phyloP scores from a whole-genome alignment of 2,797 vertebrate genomes.

The Thalassophryne amazonica region DNA sequence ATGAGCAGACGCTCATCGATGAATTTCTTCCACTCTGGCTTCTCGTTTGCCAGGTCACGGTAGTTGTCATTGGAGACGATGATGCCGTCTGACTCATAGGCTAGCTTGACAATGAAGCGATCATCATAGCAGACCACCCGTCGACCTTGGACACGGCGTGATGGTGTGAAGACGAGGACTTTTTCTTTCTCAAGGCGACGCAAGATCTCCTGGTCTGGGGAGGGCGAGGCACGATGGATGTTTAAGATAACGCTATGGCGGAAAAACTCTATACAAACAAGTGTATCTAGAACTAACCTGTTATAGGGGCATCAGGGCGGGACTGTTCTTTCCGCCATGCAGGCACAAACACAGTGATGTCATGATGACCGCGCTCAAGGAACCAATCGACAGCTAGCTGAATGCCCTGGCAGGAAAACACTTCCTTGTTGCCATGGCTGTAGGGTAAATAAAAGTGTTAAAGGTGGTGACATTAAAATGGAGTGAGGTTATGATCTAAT shows the following conservation, averaged over 20 bases:
- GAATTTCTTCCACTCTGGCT: slow-evolving; percentile 95
- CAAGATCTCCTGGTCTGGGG: slow-evolving; percentile 88
- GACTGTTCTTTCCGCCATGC: slow-evolving; percentile 96
- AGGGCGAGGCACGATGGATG: background rate
- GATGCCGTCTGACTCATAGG: slow-evolving; percentile 90
- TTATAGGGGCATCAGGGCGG: slow-evolving; percentile 90
- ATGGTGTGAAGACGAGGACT: slow-evolving; percentile 90
- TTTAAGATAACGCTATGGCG: background rate
- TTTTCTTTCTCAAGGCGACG: slow-evolving; percentile 91
- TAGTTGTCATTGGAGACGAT: slow-evolving; percentile 96
- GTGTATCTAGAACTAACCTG: slow-evolving; percentile 70
- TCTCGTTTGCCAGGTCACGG: slow-evolving; percentile 90
- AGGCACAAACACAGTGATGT: slow-evolving; percentile 93
- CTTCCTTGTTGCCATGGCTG: slow-evolving; percentile 96
- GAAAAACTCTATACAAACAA: no score
- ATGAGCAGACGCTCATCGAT: slow-evolving; percentile 91
- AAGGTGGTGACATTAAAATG: no score
- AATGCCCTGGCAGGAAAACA: slow-evolving; percentile 96
- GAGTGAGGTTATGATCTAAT: no score
- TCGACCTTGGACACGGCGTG: slow-evolving; percentile 88
- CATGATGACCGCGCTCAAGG: slow-evolving; percentile 90
- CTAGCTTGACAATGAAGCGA: slow-evolving; percentile 92
- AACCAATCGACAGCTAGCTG: slow-evolving; percentile 94
- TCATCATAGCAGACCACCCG: slow-evolving; percentile 93
- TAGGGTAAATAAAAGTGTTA: no score